Evolutionary conservation across 2,797 vertebrate genomes (phyloP).

Genomic region (Poeciliopsis paucimaculata): DNA sequence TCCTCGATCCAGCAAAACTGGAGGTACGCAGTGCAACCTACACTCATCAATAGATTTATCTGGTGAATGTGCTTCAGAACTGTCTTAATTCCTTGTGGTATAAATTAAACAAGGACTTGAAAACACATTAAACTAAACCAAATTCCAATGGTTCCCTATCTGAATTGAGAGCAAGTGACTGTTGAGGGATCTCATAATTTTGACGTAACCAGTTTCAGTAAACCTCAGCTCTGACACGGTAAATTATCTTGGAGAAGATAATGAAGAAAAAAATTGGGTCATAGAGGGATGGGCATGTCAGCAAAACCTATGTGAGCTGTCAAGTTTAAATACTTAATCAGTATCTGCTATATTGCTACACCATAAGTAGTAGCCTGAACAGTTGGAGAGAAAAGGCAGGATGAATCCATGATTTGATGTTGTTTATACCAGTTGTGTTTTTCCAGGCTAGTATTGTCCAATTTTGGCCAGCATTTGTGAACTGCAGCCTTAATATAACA

Average conservation of each 20-base stretch:
- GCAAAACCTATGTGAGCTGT: neutral
- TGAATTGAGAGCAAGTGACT: neutral
- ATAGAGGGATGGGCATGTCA: neutral
- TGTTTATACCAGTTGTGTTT: neutral
- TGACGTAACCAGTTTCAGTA: neutral
- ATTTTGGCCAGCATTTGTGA: neutral
- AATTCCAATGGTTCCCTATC: neutral
- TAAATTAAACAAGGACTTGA: neutral
- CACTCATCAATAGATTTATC: neutral
- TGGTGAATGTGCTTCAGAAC: neutral
- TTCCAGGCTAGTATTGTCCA: neutral
- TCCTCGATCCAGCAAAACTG: neutral
- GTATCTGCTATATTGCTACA: neutral
- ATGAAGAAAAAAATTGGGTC: neutral
- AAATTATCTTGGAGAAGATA: neutral
- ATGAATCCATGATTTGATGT: neutral
- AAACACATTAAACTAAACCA: neutral
- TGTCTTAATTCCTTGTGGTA: neutral
- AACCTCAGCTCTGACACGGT: neutral
- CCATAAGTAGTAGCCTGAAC: neutral
- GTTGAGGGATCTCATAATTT: neutral
- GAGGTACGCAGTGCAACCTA: neutral
- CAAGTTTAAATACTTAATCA: neutral
- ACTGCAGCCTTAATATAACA: neutral
- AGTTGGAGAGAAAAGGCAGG: neutral